Evolutionary conservation across 1,140 invertebrate species (phyloP).

Genomic region (Ceratoteleas bidentatus): DNA sequence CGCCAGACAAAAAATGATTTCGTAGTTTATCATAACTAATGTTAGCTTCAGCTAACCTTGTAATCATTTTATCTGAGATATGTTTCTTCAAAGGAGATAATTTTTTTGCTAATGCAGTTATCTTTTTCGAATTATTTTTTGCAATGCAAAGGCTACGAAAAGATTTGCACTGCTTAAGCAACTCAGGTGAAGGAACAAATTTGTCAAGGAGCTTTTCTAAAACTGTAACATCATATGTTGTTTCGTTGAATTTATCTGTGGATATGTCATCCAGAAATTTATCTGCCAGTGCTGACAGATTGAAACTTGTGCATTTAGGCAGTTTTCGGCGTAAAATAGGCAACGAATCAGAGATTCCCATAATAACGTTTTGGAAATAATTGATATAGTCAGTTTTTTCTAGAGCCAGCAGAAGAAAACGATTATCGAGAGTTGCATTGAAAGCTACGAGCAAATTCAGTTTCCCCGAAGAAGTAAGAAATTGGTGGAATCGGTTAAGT

Average conservation of each 20-base stretch:
- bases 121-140: too few species aligned
- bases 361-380: slow-evolving; percentile 3
- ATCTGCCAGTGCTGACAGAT: slow-evolving; percentile 4
- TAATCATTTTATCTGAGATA: slow-evolving; percentile 39
- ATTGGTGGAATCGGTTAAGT: slow-evolving; percentile 26
- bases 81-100: slow-evolving; percentile 13
- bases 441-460: slow-evolving; percentile 32
- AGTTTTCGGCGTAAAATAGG: slow-evolving; percentile 24
- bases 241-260: slow-evolving; percentile 44
- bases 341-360: slow-evolving; percentile 23
- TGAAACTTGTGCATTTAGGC: slow-evolving; percentile 23
- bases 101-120: too few species aligned
- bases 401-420: slow-evolving; percentile 27
- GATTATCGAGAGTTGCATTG: slow-evolving; percentile 42
- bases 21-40: slow-evolving; percentile 25
- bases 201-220: slow-evolving; percentile 37
- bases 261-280: slow-evolving; percentile 25
- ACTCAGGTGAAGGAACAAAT: slow-evolving; percentile 1
- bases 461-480: slow-evolving; percentile 20
- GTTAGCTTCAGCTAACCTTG: slow-evolving; percentile 39
- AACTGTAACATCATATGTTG: slow-evolving; percentile 54
- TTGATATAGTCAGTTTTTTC: slow-evolving; percentile 16
- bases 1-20: slow-evolving; percentile 6
- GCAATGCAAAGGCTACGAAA: slow-evolving; percentile 2
- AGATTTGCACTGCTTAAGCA: slow-evolving; percentile 10